These are phyloP conservation scores for Caenorhabditis sp. DNA, from an alignment of 2,888 invertebrate species.

Conservation along the genomic window DNA sequence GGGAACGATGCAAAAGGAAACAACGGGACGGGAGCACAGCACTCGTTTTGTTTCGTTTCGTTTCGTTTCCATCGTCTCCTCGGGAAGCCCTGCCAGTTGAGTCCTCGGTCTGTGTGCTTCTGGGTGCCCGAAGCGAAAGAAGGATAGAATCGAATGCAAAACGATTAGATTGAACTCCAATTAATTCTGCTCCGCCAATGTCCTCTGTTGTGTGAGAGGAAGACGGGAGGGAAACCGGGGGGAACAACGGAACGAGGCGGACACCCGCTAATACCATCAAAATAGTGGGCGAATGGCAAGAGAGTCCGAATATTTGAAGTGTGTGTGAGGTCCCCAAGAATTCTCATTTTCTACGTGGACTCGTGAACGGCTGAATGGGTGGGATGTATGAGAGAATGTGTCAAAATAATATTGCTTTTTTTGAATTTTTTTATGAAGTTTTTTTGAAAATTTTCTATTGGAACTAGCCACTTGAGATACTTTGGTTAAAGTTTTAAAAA, in stretches of 20 bases:
- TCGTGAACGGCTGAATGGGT: not conserved
- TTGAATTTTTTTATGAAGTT: not conserved
- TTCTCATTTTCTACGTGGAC: not conserved
- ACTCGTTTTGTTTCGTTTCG: no score
- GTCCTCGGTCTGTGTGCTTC: slow-evolving; percentile 6
- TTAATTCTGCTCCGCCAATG: slow-evolving; percentile 48
- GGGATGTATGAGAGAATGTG: not conserved
- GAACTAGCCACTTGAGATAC: no score
- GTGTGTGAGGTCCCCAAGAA: slow-evolving; percentile 2
- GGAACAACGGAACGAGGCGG: not conserved
- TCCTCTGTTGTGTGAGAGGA: not conserved
- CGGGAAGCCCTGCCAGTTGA: slow-evolving; percentile 13
- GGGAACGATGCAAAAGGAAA: slow-evolving; percentile 10
- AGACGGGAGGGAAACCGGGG: not conserved
- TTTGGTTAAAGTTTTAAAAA: no score
- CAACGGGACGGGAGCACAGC: slow-evolving; percentile 29
- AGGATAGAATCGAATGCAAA: slow-evolving; percentile 11
- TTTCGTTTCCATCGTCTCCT: slow-evolving; percentile 11
- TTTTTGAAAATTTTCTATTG: no score
- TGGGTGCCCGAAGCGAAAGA: not conserved
- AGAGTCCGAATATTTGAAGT: slow-evolving; percentile 16
- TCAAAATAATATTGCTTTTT: not conserved
- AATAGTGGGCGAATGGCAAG: slow-evolving; percentile 3
- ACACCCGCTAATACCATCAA: slow-evolving; percentile 13
- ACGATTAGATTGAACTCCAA: slow-evolving; percentile 55